A percentile compares a stretch with the other conserved stretches of the same genome.
Evolutionary conservation across 2,888 invertebrate genomes (phyloP).

Genomic region (Drosophila bunnanda): DNA sequence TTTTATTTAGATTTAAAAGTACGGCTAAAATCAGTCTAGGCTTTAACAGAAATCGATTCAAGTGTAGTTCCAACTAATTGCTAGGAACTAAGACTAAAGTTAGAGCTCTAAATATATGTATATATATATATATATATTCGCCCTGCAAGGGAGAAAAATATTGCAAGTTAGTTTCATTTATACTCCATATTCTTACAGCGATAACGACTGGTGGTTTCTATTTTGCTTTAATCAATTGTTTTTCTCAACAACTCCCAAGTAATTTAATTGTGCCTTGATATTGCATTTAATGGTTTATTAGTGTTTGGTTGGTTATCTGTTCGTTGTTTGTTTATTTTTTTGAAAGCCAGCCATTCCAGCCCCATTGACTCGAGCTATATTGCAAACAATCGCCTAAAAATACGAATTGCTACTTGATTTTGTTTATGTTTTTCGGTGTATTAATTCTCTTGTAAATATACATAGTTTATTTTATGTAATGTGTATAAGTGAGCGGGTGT

Average conservation of each 20-base stretch:
- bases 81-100: slow-evolving; percentile 14
- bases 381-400: slow-evolving; percentile 15
- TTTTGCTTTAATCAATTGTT: background rate
- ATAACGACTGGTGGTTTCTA: slow-evolving; percentile 3
- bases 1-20: slow-evolving; percentile 36
- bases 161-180: background rate
- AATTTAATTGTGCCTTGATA: slow-evolving; percentile 9
- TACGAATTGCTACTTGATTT: slow-evolving; percentile 16
- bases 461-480: slow-evolving; percentile 45
- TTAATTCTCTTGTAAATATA: slow-evolving; percentile 44
- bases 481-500: slow-evolving; percentile 17
- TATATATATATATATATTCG: background rate
- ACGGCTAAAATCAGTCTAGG: slow-evolving; percentile 43
- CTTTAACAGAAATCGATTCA: slow-evolving; percentile 39
- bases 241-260: slow-evolving; percentile 5
- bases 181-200: slow-evolving; percentile 3
- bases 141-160: background rate
- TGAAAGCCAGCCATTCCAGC: slow-evolving; percentile 7
- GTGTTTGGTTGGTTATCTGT: background rate
- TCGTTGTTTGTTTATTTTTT: slow-evolving; percentile 3
- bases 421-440: slow-evolving; percentile 7
- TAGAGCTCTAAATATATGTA: slow-evolving; percentile 31
- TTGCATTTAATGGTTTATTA: slow-evolving; percentile 5
- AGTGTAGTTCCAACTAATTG: slow-evolving; percentile 1
- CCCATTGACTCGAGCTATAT: slow-evolving; percentile 10